Evolutionary conservation across 64 coral and sea anemone species (phyloP), one percentile per base, ranked within the genome.

Genomic region (Pocillopora verrucosa): DNA sequence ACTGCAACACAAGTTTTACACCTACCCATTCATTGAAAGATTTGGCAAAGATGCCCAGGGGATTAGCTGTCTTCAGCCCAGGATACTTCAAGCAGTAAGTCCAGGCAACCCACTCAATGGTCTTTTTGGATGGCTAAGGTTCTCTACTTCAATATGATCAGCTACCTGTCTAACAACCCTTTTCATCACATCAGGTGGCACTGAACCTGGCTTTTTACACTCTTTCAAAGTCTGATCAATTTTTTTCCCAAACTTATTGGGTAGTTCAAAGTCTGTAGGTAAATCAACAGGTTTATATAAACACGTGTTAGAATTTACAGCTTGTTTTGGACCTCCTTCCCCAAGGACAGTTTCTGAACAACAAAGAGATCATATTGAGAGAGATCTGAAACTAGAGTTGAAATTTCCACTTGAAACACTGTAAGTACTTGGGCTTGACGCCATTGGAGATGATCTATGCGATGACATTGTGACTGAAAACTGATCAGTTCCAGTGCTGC

Each of bases 101-200:
- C 60, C 59, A 76, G 41, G 87, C 74, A 68, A 89, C 62, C 87
- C 76, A 89, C 59, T 89, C 87, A 24, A 89, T 16, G 17, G 61
- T 89, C 26, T 68, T 79, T 37, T 58, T 60, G 11, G 75, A 63
- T 36, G 87, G 75, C 45, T 89, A 34, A 38, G 56, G 34, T 89
- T 89, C 64, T 65, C 76, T 60, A 76, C 76, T 35, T 35, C 64
- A 59, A 89, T 61, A 59, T 41, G 65, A 14, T 63, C 72, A 37
- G 76, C 61, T 12, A 89, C 61, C 56, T 89, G 87, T 60, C 35
- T 75, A 1, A 89, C 76, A 57, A 89, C n/a, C 30, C 62, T 76
- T 58, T 56, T 63, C 0, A 30, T 35, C 0, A 79, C 10, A n/a
- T 89, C 87, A 59, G 11, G 4, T 30, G 76, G 75, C 25, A 89